Conservation (phyloP, 2,113 vertebrate genomes). For the Hyaena hyaena region DNA sequence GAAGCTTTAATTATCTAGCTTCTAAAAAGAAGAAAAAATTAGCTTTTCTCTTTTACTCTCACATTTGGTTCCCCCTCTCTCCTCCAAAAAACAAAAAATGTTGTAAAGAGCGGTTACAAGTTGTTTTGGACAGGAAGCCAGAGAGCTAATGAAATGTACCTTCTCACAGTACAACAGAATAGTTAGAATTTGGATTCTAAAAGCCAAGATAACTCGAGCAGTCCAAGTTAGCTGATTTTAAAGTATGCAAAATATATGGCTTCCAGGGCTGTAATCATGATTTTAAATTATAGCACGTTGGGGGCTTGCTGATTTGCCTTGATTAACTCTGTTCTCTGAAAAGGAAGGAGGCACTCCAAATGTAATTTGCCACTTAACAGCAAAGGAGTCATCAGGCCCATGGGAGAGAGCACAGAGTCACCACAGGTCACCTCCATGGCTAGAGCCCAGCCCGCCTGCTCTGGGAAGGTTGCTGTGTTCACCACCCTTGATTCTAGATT, state of each 20-base stretch:
- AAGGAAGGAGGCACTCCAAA: conserved; percentile 46
- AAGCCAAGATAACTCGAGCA: conserved; percentile 35
- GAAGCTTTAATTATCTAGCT: neutral
- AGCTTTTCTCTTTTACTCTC: neutral
- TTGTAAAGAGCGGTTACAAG: conserved; percentile 1
- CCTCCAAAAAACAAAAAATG: neutral
- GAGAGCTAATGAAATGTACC: conserved; percentile 3
- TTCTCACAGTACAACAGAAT: neutral
- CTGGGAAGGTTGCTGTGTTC: neutral
- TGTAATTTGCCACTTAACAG: conserved; percentile 20
- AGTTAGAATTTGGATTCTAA: conserved; percentile 12
- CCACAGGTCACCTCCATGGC: neutral
- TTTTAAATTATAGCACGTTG: conserved; percentile 52
- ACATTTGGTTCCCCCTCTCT: neutral
- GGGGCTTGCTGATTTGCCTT: conserved; percentile 53
- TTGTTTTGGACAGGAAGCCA: neutral
- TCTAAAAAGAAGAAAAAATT: neutral
- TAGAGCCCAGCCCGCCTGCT: neutral
- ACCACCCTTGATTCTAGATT: neutral
- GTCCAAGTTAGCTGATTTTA: conserved; percentile 44
- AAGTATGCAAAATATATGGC: conserved; percentile 56
- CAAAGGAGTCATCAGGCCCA: conserved; percentile 25
- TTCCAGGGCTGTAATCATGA: conserved; percentile 3
- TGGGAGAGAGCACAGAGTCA: neutral
- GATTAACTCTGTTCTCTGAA: conserved; percentile 63